phyloP scores from a whole-genome alignment of 1,140 invertebrate species.

The Apis cerana region DNA sequence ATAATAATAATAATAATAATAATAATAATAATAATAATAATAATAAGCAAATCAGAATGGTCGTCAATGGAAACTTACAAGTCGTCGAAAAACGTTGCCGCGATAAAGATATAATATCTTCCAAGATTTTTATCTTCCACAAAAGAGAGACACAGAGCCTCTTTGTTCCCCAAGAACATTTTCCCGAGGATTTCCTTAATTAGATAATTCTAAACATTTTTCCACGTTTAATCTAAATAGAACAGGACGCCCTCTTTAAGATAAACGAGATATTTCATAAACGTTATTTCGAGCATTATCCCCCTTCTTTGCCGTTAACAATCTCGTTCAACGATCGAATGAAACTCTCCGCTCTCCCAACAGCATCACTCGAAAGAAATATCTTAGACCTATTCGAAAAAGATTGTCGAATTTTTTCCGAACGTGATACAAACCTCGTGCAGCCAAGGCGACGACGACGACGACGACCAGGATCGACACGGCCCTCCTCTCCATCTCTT shows the following conservation, averaged over 20 bases:
- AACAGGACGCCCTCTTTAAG: slow-evolving; percentile 28
- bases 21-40: too few species aligned
- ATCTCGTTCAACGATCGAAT: too few species aligned
- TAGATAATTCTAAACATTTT: background rate
- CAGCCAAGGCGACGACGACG: slow-evolving; percentile 51
- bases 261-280: slow-evolving; percentile 20
- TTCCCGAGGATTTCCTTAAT: background rate
- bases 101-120: slow-evolving; percentile 22
- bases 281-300: background rate
- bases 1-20: too few species aligned
- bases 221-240: background rate
- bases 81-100: too few species aligned
- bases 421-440: slow-evolving; percentile 60
- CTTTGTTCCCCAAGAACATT: slow-evolving; percentile 24
- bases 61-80: too few species aligned
- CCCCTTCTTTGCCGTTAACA: too few species aligned
- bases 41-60: too few species aligned
- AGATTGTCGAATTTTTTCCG: too few species aligned
- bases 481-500: slow-evolving; percentile 59
- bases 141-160: background rate
- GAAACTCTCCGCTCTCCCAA: too few species aligned
- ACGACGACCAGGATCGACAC: slow-evolving; percentile 54
- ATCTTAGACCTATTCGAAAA: too few species aligned
- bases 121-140: slow-evolving; percentile 4
- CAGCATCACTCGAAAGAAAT: too few species aligned